phyloP scores from a whole-genome alignment of 2,113 vertebrate genomes.

The Speoplatyrhinus poulsoni region DNA sequence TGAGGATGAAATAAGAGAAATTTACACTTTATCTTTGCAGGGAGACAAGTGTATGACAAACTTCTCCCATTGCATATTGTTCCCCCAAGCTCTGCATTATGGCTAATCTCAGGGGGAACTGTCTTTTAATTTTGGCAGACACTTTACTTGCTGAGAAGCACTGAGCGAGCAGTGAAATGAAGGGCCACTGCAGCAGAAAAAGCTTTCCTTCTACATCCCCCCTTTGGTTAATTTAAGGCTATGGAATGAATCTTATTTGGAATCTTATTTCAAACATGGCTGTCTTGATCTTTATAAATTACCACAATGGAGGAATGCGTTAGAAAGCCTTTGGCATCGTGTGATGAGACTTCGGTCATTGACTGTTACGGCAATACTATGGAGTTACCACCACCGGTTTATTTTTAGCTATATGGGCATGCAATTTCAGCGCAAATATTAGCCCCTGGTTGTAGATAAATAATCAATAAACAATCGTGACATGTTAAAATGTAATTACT shows the following conservation, averaged over 20 bases:
- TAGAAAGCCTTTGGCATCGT: too few species aligned
- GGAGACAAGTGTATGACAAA: background rate
- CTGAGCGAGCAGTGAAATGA: conserved; percentile 23
- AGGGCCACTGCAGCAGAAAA: conserved; percentile 21
- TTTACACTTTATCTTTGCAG: background rate
- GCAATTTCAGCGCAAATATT: too few species aligned
- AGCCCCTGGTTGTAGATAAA: too few species aligned
- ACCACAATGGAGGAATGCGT: background rate
- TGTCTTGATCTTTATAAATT: conserved; percentile 19
- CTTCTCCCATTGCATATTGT: conserved; percentile 13
- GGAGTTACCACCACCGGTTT: too few species aligned
- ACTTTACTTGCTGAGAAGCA: conserved; percentile 23
- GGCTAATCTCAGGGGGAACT: conserved; percentile 38
- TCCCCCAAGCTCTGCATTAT: conserved; percentile 24
- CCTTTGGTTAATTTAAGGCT: conserved; percentile 33
- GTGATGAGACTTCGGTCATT: too few species aligned
- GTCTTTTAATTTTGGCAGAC: conserved; percentile 44
- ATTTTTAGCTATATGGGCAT: background rate
- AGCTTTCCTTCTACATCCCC: conserved; percentile 15
- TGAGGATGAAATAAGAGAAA: background rate
- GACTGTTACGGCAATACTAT: too few species aligned
- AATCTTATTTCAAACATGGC: conserved; percentile 23
- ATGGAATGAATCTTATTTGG: conserved; percentile 9
- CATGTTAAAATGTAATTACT: too few species aligned
- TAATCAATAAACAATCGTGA: too few species aligned